A percentile compares a stretch with the other conserved stretches of the same genome.
Conservation (phyloP, 2,113 vertebrate genomes). For the Rhegmatorhina hoffmannsi region DNA sequence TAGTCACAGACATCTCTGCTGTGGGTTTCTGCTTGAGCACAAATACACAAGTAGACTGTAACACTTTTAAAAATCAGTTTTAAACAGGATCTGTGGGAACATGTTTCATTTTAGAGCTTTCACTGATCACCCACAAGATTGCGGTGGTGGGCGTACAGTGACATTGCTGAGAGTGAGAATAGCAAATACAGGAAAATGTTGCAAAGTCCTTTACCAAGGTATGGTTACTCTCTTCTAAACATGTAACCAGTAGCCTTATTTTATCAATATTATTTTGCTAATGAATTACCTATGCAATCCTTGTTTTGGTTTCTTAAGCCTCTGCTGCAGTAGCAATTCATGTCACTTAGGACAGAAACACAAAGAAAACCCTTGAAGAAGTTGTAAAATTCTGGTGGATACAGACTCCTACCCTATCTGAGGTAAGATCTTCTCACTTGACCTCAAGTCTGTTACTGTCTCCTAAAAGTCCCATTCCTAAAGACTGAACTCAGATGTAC, state of each 20-base stretch:
- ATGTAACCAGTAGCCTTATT: not conserved
- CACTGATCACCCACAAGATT: not conserved
- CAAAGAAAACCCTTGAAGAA: not conserved
- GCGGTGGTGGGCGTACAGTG: accelerated
- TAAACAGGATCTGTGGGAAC: not conserved
- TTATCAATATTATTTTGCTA: not conserved
- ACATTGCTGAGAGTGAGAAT: accelerated
- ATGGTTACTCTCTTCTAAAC: not conserved
- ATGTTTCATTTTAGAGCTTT: not conserved
- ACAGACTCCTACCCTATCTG: accelerated
- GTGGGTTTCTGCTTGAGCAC: not conserved
- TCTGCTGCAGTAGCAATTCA: not conserved
- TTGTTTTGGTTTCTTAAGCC: not conserved
- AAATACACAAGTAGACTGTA: not conserved
- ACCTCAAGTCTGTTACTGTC: not conserved
- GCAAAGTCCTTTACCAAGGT: not conserved
- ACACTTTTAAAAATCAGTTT: not conserved
- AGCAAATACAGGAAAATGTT: not conserved
- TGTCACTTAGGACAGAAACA: not conserved
- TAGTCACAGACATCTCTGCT: not conserved
- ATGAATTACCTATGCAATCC: not conserved
- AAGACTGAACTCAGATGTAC: not conserved
- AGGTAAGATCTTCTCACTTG: not conserved
- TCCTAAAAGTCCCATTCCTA: not conserved
- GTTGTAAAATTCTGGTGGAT: not conserved